Base-by-base conservation (phyloP, 1,140 invertebrate genomes). In the Pseudomyrmex pallidus region DNA sequence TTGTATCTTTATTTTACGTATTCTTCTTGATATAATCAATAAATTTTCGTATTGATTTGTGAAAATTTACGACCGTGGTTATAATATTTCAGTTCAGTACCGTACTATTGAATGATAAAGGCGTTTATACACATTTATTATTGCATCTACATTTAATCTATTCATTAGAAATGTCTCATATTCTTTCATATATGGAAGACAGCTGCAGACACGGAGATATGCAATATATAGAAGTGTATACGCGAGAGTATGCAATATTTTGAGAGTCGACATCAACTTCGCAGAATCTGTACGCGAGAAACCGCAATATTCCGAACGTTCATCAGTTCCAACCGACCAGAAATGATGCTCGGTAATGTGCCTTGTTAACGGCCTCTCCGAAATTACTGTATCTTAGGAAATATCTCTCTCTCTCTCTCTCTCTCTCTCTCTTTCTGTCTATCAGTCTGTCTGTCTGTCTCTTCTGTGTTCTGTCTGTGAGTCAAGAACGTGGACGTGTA, bases 331-430 rank as follows among this genome's bases (percentile, higher is more conserved):
- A 82, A 74, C 56, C 50, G 56, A 12, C 59, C 44, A 61, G 82
- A 68, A 87, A 82, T 61, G 76, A 70, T 50, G 66, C 66, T 80
- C n/a, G 20, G 76, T 80, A 72, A 80, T 64, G 80, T 70, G 59
- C 56, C 85, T 87, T 64, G 86, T 86, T 87, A 87, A 84, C 82
- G 64, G 61, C 72, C 67, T n/a, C n/a, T 54, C 52, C 15, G 67
- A 73, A 74, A 68, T 22, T 77, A 35, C 46, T 46, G 61, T 74
- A 59, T 78, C 80, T 87, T 74, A 70, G 63, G 10, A 20, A 57
- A 67, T 88, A 10, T 46, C 35, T 52, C 15, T 25, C 15, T 22
- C 56, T 61, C 64, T 22, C 15, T 59, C 1, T 54, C n/a, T 20
- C 44, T 35, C 17, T 48, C 2, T 67, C 44, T 54, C 50, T 35